These are phyloP conservation scores for Onchidella celtica DNA, from an alignment of 2,888 invertebrate species.

Conservation along the genomic window DNA sequence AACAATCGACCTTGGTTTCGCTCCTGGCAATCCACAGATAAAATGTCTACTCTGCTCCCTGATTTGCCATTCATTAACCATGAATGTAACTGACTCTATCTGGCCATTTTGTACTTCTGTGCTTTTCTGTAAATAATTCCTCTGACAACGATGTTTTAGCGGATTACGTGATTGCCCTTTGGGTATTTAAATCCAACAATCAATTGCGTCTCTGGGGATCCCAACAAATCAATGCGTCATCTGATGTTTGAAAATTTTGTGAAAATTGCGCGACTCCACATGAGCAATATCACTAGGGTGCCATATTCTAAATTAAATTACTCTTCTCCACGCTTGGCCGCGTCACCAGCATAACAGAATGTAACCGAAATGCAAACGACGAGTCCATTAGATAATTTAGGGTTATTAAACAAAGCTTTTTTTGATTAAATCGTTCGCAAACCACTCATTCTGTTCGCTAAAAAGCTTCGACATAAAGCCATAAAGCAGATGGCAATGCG, in stretches of 20 bases:
- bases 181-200: neutral
- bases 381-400: conserved; percentile 29
- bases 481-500: neutral
- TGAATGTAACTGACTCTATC: too few relatives aligned
- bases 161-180: neutral
- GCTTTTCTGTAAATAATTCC: neutral
- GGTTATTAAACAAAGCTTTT: conserved; percentile 17
- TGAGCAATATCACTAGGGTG: conserved; percentile 4
- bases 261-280: neutral
- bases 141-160: neutral
- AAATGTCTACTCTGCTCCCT: too few relatives aligned
- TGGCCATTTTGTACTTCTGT: too few relatives aligned
- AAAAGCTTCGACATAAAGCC: neutral
- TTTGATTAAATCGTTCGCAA: neutral
- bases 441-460: neutral
- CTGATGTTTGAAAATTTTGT: conserved; percentile 13
- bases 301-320: conserved; percentile 16
- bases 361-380: neutral
- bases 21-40: too few relatives aligned
- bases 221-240: neutral
- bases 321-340: conserved; percentile 17
- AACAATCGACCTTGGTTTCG: too few relatives aligned
- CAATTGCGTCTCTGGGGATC: neutral
- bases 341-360: neutral
- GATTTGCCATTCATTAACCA: too few relatives aligned